phyloP scores from a whole-genome alignment of 2,888 invertebrate species.

The Nudaria mundana region DNA sequence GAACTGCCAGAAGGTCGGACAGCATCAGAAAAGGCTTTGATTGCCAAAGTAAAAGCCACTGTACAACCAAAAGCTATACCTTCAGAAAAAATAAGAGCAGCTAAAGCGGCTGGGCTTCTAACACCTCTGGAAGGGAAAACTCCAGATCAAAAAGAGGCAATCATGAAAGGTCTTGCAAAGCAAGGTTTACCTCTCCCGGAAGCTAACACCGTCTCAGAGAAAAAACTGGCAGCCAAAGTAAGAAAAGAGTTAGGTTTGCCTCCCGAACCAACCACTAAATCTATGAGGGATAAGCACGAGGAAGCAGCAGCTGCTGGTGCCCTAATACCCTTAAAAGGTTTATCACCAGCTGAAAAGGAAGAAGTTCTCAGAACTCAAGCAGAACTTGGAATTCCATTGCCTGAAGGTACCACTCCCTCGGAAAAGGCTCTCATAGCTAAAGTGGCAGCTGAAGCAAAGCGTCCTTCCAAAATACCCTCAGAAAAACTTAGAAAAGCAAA shows the following conservation, averaged over 20 bases:
- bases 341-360: conserved; percentile 36
- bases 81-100: conserved; percentile 16
- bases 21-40: conserved; percentile 28
- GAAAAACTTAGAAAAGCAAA: background rate
- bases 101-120: conserved; percentile 16
- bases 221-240: conserved; percentile 7
- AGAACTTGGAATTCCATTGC: background rate
- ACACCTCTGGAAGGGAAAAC: conserved; percentile 12
- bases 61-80: background rate
- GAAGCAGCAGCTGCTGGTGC: conserved; percentile 15
- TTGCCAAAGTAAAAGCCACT: conserved; percentile 15
- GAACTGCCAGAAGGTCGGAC: conserved; percentile 34
- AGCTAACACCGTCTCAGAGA: conserved; percentile 9
- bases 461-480: background rate
- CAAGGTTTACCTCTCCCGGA: conserved; percentile 14
- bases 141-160: conserved; percentile 12
- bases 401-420: background rate
- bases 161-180: conserved; percentile 12
- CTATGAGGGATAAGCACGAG: background rate
- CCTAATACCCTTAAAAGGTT: conserved; percentile 28
- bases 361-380: conserved; percentile 20
- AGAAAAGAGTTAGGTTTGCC: conserved; percentile 5
- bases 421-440: background rate
- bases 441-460: background rate
- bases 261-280: conserved; percentile 4